A percentile compares a stretch with the other conserved stretches of the same genome.
phyloP scores from a whole-genome alignment of 1,140 invertebrate genomes.

The Bombus vancouverensis region DNA sequence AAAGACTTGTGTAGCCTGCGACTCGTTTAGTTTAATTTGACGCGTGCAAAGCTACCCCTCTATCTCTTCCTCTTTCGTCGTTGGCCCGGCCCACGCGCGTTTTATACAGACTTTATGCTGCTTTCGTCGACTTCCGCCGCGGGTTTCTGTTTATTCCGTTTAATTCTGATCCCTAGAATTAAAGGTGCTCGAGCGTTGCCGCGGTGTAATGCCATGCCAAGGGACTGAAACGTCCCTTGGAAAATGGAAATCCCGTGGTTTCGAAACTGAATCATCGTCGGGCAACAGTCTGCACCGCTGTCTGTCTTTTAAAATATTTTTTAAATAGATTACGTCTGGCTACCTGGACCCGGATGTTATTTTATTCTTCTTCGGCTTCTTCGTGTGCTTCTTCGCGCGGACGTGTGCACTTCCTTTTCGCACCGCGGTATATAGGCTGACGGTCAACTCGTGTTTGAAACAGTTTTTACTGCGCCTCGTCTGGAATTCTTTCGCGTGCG shows the following conservation, averaged over 20 bases:
- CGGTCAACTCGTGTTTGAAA: not conserved
- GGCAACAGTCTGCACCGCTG: not conserved
- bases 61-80: too few relatives aligned
- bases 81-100: not conserved
- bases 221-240: not conserved
- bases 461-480: too few relatives aligned
- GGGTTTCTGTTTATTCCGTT: constrained; percentile 28
- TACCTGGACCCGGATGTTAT: not conserved
- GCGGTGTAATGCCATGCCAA: not conserved
- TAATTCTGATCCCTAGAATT: constrained; percentile 41
- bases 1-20: not conserved
- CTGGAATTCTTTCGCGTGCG: not conserved
- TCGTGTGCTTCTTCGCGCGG: not conserved
- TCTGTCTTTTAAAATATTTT: not conserved
- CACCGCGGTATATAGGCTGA: too few relatives aligned
- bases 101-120: constrained; percentile 32
- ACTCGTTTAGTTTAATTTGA: constrained; percentile 62
- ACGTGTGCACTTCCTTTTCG: too few relatives aligned
- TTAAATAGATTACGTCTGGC: not conserved
- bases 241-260: constrained; percentile 6
- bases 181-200: constrained; percentile 19
- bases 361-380: not conserved
- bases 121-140: constrained; percentile 40
- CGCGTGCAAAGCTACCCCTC: constrained; percentile 21
- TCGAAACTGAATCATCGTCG: not conserved